Conservation (phyloP, 92 coral and sea anemone genomes). For the Porites lobata region DNA sequence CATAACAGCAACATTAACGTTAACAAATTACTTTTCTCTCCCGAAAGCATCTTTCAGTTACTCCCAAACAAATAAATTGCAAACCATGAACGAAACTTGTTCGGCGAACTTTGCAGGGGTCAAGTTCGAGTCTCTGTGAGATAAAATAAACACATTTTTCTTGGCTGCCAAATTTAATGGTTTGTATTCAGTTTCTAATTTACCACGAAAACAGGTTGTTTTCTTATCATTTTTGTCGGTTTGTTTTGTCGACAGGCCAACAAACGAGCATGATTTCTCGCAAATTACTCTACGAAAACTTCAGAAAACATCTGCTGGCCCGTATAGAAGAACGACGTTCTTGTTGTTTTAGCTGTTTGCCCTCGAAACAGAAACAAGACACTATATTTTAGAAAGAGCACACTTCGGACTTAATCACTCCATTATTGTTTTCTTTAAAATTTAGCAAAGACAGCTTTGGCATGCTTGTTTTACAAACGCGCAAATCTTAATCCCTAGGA, state of each 20-base stretch:
- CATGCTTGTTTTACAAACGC: constrained; percentile 27
- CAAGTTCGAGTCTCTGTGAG: constrained; percentile 62
- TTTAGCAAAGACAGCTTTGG: constrained; percentile 38
- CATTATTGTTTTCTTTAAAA: constrained; percentile 31
- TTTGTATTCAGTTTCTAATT: constrained; percentile 32
- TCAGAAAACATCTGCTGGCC: constrained; percentile 4
- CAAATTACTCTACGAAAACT: constrained; percentile 22
- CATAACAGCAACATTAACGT: constrained; percentile 10
- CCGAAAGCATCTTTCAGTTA: constrained; percentile 16
- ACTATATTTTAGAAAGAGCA: neutral
- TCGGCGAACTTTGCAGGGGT: constrained; percentile 26
- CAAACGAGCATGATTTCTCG: constrained; percentile 21
- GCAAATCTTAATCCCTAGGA: constrained; percentile 8
- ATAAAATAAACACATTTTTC: constrained; percentile 68
- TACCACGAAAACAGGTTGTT: constrained; percentile 69
- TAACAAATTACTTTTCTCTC: constrained; percentile 12
- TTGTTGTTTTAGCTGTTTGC: constrained; percentile 41
- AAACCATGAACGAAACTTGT: neutral
- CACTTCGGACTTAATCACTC: neutral
- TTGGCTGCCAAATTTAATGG: constrained; percentile 1
- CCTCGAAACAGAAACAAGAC: constrained; percentile 29
- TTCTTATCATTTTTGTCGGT: constrained; percentile 62
- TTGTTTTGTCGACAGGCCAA: constrained; percentile 49
- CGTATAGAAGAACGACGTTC: neutral
- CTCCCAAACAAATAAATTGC: constrained; percentile 13